A percentile compares a stretch with the other conserved stretches of the same genome.
Conservation (phyloP, 2,888 invertebrate genomes). For the Caenorhabditis sinica region DNA sequence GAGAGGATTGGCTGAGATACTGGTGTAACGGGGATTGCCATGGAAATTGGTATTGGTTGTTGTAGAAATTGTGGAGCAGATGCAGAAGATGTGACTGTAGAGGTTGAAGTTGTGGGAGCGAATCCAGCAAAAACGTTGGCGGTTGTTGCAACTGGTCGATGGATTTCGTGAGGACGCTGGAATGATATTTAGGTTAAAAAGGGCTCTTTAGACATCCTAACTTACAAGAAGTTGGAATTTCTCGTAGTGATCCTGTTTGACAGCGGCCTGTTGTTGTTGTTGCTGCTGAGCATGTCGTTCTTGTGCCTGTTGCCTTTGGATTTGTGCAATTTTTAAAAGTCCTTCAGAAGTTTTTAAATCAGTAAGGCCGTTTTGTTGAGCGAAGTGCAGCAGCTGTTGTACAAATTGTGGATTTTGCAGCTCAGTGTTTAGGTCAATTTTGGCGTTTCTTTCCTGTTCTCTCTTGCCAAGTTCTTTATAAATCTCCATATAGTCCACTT, state of each 20-base stretch:
- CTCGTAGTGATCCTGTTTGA: slow-evolving; percentile 30
- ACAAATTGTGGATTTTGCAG: too few relatives aligned
- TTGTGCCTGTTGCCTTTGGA: not conserved
- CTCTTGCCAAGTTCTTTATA: not conserved
- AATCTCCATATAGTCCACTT: not conserved
- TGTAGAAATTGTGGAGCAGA: slow-evolving; percentile 15
- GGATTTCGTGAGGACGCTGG: slow-evolving; percentile 16
- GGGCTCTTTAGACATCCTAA: not conserved
- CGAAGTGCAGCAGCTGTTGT: too few relatives aligned
- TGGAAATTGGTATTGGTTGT: not conserved
- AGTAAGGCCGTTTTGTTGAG: too few relatives aligned
- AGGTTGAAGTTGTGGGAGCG: not conserved
- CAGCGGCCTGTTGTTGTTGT: not conserved
- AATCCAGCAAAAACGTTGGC: not conserved
- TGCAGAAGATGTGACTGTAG: slow-evolving; percentile 4
- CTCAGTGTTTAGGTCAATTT: too few relatives aligned
- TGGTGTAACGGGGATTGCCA: not conserved
- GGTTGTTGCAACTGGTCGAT: slow-evolving; percentile 32
- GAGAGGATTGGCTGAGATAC: slow-evolving; percentile 8
- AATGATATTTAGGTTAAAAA: not conserved
- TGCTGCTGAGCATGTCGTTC: not conserved
- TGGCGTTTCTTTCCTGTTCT: not conserved
- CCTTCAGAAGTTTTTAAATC: too few relatives aligned
- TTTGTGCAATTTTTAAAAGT: not conserved
- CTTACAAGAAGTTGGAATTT: slow-evolving; percentile 34